Evolutionary conservation across 2,888 invertebrate genomes (phyloP).

Genomic region (Encarsia formosa): DNA sequence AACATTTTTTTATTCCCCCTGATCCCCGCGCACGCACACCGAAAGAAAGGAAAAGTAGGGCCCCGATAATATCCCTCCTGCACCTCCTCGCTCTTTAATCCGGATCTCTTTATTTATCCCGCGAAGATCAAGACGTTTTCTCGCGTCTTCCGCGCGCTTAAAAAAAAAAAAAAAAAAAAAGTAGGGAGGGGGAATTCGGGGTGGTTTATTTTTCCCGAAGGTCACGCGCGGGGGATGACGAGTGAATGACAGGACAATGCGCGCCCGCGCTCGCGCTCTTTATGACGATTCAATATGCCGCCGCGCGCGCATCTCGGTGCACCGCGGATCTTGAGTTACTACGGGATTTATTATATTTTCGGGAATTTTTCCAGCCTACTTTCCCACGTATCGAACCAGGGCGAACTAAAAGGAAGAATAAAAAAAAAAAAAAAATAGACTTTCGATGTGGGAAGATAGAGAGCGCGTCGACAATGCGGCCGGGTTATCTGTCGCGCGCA

Average conservation of each 20-base stretch:
- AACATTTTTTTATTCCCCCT: neutral
- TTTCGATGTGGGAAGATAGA: too few species aligned
- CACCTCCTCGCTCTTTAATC: slow-evolving; percentile 19
- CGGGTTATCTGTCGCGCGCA: too few species aligned
- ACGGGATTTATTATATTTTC: too few species aligned
- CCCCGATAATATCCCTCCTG: too few species aligned
- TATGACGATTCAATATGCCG: slow-evolving; percentile 50
- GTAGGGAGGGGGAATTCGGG: slow-evolving; percentile 17
- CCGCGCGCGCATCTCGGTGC: slow-evolving; percentile 21
- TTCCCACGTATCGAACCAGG: too few species aligned
- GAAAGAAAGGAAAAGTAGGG: neutral
- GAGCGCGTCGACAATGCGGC: too few species aligned
- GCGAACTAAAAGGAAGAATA: too few species aligned
- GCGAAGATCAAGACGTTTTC: too few species aligned
- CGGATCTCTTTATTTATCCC: slow-evolving; percentile 1
- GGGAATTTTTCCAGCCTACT: too few species aligned
- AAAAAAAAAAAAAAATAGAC: too few species aligned
- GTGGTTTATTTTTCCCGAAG: slow-evolving; percentile 26
- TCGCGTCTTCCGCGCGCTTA: neutral
- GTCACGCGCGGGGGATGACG: slow-evolving; percentile 46
- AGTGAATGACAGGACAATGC: slow-evolving; percentile 53
- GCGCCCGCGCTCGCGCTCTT: slow-evolving; percentile 43
- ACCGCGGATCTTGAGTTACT: slow-evolving; percentile 36
- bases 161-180: slow-evolving; percentile 1
- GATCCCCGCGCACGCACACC: neutral